Conservation (phyloP, 2,797 vertebrate species). For the Kryptopterus vitreolus region DNA sequence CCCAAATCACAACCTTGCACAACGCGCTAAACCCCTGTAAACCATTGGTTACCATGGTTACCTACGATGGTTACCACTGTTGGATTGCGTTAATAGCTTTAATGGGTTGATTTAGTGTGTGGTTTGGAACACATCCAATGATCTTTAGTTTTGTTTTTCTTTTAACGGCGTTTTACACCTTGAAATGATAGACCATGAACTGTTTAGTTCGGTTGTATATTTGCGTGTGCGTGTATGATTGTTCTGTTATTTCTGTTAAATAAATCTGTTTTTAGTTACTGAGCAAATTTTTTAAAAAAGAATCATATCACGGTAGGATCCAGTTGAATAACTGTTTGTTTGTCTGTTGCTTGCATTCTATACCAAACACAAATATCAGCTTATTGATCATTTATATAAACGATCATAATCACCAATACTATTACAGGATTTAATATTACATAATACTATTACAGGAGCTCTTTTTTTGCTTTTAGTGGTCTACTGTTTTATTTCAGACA, state of each 20-base stretch:
- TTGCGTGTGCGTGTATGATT: constrained; percentile 3
- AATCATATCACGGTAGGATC: not conserved
- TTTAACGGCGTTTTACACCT: constrained; percentile 31
- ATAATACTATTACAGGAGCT: no score
- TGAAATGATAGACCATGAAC: constrained; percentile 18
- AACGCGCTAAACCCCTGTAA: not conserved
- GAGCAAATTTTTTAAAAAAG: not conserved
- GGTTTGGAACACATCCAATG: constrained; percentile 24
- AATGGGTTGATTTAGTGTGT: constrained; percentile 1
- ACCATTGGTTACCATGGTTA: constrained; percentile 15
- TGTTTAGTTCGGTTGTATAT: constrained; percentile 9
- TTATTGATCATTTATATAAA: not conserved
- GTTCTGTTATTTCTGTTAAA: not conserved
- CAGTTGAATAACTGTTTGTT: not conserved
- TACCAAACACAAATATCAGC: not conserved
- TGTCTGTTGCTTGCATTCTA: not conserved
- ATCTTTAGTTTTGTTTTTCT: constrained; percentile 22
- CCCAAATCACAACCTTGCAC: constrained; percentile 2
- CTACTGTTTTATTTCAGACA: not conserved
- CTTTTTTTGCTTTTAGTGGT: not conserved
- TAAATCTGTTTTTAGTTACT: not conserved
- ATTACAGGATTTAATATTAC: no score
- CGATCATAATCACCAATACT: not conserved
- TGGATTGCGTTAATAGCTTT: not conserved
- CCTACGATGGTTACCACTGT: not conserved